Base-by-base conservation (phyloP, 2,888 invertebrate species). In the Heliconius erato region DNA sequence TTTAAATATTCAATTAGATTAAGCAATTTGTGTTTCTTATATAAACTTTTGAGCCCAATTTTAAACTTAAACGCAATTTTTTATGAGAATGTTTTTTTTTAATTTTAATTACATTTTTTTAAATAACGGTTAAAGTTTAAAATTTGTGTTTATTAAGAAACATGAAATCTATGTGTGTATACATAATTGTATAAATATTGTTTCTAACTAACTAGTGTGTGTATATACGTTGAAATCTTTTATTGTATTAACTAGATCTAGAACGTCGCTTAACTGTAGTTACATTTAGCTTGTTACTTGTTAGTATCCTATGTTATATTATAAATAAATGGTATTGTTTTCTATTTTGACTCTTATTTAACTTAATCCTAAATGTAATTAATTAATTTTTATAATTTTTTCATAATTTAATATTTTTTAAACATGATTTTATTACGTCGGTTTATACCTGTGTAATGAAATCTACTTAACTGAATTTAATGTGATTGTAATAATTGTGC, bases 21-120 rank as follows among this genome's bases (percentile, higher is more conserved):
- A 69, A 32, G 14, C 44, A 35, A 19, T 71, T 90, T 84, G 88
- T 89, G 91, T 91, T 90, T 91, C 88, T 89, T 89, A 87, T 87
- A 88, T 86, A 89, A 88, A 92, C 91, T 89, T 85, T 88, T 92
- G 94, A 94, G 94, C 94, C 94, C 94, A 88, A 88, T 94, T 94
- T 94, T 92, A 92, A 92, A 92, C 90, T 89, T 89, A 83, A 84
- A 71, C 82, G 82, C 69, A 32, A 63, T 67, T 12, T 78, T 74
- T 49, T 28, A 40, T 19, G 65, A 76, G 2, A 35, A 28, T 32
- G n/a, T 44, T 44, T 19, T 54, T 54, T 54, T 49, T 35, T 35
- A 0, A 12, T 3, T 54, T 16, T 54, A 7, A 0, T 54, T 9
- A 9, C 0, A 19, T 54, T 19, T 54, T 19, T 54, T 19, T 3